These are phyloP conservation scores for Neolamprologus sp. DNA, from an alignment of 2,113 vertebrate species.

Conservation along the genomic window DNA sequence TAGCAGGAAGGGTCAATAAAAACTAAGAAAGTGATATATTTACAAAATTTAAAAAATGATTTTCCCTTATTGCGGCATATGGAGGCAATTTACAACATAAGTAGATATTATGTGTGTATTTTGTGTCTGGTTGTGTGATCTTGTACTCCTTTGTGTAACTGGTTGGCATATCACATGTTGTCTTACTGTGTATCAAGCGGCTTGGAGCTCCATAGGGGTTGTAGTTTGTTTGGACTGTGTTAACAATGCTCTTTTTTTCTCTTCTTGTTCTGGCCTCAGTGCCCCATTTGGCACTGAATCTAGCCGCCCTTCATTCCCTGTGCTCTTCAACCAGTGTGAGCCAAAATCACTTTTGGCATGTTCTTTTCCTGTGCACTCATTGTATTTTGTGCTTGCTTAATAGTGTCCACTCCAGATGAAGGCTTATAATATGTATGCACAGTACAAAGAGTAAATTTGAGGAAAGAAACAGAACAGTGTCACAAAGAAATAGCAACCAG, in stretches of 20 bases:
- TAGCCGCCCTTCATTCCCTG: not conserved
- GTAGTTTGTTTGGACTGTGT: slow-evolving; percentile 22
- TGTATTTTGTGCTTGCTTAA: not conserved
- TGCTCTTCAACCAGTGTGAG: not conserved
- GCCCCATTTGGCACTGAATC: not conserved
- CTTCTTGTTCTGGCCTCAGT: not conserved
- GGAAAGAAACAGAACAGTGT: not conserved
- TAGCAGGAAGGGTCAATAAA: not conserved
- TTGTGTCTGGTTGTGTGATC: not conserved
- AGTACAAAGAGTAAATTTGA: not conserved
- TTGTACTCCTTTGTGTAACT: slow-evolving; percentile 3
- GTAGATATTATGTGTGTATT: not conserved
- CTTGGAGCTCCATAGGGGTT: slow-evolving; percentile 24
- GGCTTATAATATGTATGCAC: not conserved
- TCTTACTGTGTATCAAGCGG: slow-evolving; percentile 6
- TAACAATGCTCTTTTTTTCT: slow-evolving; percentile 27
- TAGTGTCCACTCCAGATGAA: not conserved
- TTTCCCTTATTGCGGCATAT: not conserved
- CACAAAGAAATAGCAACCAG: not conserved
- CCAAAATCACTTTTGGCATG: not conserved
- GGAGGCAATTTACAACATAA: not conserved
- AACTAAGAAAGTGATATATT: not conserved
- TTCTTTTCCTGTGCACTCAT: not conserved
- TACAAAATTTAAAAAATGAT: not conserved
- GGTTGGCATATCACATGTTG: slow-evolving; percentile 33